Base-by-base conservation (phyloP, 2,113 vertebrate genomes). In the Regulus satrapa region DNA sequence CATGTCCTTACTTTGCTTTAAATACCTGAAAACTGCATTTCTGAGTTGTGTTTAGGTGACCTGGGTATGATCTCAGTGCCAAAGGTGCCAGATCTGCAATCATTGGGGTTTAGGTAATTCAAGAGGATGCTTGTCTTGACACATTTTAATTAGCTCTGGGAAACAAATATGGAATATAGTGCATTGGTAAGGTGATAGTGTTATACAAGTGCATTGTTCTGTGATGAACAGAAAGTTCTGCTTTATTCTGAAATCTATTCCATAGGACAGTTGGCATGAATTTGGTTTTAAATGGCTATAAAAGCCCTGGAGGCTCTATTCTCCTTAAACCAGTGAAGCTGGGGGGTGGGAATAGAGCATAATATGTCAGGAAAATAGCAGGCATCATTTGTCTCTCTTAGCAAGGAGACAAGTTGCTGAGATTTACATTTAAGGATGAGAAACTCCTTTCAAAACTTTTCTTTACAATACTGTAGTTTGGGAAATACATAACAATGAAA, bases 401-500 rank as follows among this genome's bases (percentile, higher is more conserved):
- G 67, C 61, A 93, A 72, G 56, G 29, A 82, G 52, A 75, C 48
- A 56, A 36, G 16, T 36, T 49, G n/a, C 51, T 78, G 49, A 81
- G 56, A 62, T 82, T 52, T 81, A 64, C 13, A 40, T 80, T 74
- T 72, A 81, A 45, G 48, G 25, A 62, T 71, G 28, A 69, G 71
- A 87, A 93, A 92, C 64, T 54, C 92, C 40, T 88, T 78, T 64
- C 74, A 95, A 92, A 93, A 86, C 88, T 92, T 96, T 75, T 87
- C 32, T 72, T 94, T 93, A 85, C 55, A 58, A 32, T 32, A 24
- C 25, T 95, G 62, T 78, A 94, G 32, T 77, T 89, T 97, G 77
- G 95, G 90, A 96, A 96, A 96, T 93, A 89, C 20, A 58, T 58
- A 92, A 90, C 84, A 97, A 84, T 84, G 88, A 95, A 95, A 54